Evolutionary conservation across 2,797 vertebrate genomes (phyloP).

Genomic region (Poeciliopsis infans): DNA sequence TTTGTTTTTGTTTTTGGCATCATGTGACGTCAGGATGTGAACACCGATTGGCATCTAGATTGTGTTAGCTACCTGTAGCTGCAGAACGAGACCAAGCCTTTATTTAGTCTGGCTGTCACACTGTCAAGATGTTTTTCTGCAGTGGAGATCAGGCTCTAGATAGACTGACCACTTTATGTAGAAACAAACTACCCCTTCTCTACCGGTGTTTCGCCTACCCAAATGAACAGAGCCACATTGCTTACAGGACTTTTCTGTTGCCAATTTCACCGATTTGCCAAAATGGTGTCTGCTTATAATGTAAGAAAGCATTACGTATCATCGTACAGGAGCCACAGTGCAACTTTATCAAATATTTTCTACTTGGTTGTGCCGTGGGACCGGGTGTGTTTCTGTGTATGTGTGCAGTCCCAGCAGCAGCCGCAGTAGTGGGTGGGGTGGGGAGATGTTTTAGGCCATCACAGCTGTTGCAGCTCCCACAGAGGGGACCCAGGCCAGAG

Average conservation of each 20-base stretch:
- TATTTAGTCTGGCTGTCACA: conserved; percentile 38
- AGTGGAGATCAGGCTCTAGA: conserved; percentile 41
- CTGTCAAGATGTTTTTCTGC: conserved; percentile 39
- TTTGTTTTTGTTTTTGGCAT: conserved; percentile 20
- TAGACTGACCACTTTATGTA: neutral
- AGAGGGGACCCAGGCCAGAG: conserved; percentile 49
- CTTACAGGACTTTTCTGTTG: conserved; percentile 10
- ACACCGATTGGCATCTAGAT: conserved; percentile 55
- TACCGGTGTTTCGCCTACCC: conserved; percentile 18
- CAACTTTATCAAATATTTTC: conserved; percentile 11
- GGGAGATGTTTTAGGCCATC: conserved; percentile 54
- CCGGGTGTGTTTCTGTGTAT: conserved; percentile 13
- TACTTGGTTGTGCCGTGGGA: conserved; percentile 11
- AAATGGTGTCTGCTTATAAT: conserved; percentile 6
- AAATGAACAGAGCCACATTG: conserved; percentile 25
- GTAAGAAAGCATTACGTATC: conserved; percentile 17
- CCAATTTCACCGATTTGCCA: neutral
- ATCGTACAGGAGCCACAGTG: conserved; percentile 22
- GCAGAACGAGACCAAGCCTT: neutral
- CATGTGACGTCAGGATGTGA: conserved; percentile 27
- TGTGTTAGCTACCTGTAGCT: conserved; percentile 47
- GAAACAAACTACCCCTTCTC: conserved; percentile 8
- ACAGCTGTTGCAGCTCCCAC: conserved; percentile 73
- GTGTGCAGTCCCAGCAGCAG: conserved; percentile 15
- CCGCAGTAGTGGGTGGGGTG: conserved; percentile 35